Percentiles rank a stretch among this genome's conserved stretches.
phyloP scores from a whole-genome alignment of 2,113 vertebrate species.

The Elaphurus davidianus region DNA sequence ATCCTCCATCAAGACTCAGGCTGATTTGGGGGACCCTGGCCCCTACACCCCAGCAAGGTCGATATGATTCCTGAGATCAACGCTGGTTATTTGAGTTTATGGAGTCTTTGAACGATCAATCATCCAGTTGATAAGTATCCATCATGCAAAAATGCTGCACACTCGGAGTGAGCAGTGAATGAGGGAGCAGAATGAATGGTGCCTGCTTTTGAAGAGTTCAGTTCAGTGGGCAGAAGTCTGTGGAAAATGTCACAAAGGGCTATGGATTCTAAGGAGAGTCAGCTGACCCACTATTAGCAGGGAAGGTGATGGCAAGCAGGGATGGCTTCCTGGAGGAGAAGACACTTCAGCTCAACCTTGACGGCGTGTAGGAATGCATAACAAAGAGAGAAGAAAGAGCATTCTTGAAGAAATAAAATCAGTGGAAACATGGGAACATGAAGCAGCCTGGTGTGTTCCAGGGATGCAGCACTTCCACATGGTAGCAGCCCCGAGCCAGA shows the following conservation, averaged over 20 bases:
- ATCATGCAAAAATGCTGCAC: not conserved
- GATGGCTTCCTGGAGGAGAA: not conserved
- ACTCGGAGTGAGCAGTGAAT: not conserved
- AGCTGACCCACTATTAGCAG: not conserved
- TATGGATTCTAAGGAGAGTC: not conserved
- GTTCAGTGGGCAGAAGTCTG: not conserved
- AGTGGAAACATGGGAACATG: too few relatives aligned
- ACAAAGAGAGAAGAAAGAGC: not conserved
- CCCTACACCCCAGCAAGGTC: not conserved
- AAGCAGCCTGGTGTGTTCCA: not conserved
- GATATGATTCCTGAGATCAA: not conserved
- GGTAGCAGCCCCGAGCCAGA: rapidly evolving
- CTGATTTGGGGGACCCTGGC: not conserved
- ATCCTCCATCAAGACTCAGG: not conserved
- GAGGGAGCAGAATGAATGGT: not conserved
- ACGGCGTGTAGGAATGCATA: not conserved
- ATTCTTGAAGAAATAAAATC: not conserved
- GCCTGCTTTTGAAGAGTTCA: not conserved
- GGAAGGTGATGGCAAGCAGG: not conserved
- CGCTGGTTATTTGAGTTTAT: not conserved
- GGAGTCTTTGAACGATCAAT: not conserved
- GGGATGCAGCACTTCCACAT: not conserved
- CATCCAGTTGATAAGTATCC: not conserved
- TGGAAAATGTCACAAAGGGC: not conserved
- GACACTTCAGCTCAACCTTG: not conserved